These are phyloP conservation scores for Columbina picui DNA, from an alignment of 2,113 vertebrate genomes.

Conservation along the genomic window DNA sequence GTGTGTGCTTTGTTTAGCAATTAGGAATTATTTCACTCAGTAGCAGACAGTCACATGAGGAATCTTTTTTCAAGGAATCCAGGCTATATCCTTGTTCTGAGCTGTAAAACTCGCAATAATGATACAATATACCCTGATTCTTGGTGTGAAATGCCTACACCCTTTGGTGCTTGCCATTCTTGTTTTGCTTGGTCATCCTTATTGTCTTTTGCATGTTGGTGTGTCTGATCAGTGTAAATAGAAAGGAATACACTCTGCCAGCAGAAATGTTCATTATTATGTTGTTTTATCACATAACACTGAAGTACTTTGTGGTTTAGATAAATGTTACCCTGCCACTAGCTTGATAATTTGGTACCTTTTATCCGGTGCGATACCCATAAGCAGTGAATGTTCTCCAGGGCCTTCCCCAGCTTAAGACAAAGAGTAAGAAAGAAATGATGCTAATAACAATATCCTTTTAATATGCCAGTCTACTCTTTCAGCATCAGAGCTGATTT, in stretches of 20 bases:
- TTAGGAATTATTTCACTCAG: not conserved
- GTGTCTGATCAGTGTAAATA: not conserved
- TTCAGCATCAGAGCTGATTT: not conserved
- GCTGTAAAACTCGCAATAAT: not conserved
- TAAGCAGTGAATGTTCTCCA: fast-evolving
- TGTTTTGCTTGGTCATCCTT: not conserved
- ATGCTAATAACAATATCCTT: not conserved
- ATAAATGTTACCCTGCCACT: not conserved
- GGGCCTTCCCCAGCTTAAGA: not conserved
- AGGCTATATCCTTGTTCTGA: not conserved
- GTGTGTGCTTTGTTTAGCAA: not conserved
- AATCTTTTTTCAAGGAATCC: not conserved
- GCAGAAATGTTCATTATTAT: not conserved
- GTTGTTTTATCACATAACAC: not conserved
- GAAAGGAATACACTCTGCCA: not conserved
- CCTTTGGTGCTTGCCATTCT: not conserved
- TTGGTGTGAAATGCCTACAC: not conserved
- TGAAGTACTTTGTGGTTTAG: not conserved
- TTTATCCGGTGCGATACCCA: fast-evolving
- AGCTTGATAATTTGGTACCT: not conserved
- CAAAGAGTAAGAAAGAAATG: not conserved
- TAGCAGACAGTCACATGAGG: not conserved
- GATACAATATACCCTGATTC: not conserved
- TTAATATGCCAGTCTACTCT: not conserved
- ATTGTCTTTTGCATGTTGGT: not conserved